Evolutionary conservation across 2,797 vertebrate species (phyloP), one percentile per base, ranked within the genome.

Genomic region (Argyrosomus regius): DNA sequence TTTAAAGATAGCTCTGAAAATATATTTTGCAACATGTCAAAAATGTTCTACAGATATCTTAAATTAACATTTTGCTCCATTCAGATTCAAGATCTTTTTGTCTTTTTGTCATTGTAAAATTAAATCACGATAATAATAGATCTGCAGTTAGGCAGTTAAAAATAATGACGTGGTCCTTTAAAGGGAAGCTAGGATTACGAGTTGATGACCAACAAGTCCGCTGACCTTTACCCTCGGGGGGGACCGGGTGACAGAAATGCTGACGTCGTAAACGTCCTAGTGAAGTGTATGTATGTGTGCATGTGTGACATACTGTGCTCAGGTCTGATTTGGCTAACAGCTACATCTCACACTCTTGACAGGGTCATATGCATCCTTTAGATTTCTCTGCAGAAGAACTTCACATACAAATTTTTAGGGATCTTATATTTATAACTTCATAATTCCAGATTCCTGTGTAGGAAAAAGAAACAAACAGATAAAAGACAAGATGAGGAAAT

Each of bases 161-260:
- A 56, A 58, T 3, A n/a, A 13, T 8, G 35, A 65, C 28, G 16
- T 11, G 6, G 12, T 64, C 24, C 3, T 70, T 60, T 18, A 39
- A 46, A 76, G 35, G 46, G 5, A 74, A n/a, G 50, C 5, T 0
- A 14, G 26, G 61, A 68, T 57, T 54, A 60, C 31, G 20, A 57
- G 43, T 26, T 58, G 63, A 61, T 39, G 57, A 68, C 28, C 53
- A 16, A 59, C 59, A 76, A 14, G 41, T 52, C 45, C 45, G 45
- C 65, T 77, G 63, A 75, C 52, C 57, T 75, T 80, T 24, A 52
- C 31, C 57, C 73, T 12, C 53, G 59, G 41, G 31, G 26, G 52
- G 56, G 43, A 50, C 6, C 22, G 24, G 35, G 58, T 52, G 66
- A 83, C 67, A 82, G 67, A 65, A 86, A 62, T 46, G 66, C 73